phyloP scores from a whole-genome alignment of 2,113 vertebrate genomes.

The Stegastes partitus region DNA sequence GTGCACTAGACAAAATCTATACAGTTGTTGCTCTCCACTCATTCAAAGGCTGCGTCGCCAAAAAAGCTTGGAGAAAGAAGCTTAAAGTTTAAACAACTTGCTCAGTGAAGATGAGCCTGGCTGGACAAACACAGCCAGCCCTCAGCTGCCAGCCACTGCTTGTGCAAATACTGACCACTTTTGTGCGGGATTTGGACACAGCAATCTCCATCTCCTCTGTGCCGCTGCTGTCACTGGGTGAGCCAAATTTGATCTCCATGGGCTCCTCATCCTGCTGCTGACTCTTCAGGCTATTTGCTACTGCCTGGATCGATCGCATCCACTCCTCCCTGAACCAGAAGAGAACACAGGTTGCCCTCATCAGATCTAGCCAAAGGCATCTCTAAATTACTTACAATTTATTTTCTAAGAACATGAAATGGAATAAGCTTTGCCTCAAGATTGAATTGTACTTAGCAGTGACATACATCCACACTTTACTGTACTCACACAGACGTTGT shows the following conservation, averaged over 20 bases:
- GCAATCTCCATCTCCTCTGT: conserved; percentile 93
- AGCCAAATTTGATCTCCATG: conserved; percentile 92
- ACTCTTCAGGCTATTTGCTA: conserved; percentile 93
- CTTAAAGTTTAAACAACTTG: conserved; percentile 71
- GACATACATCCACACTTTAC: neutral
- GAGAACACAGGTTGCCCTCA: conserved; percentile 26
- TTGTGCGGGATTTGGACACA: conserved; percentile 87
- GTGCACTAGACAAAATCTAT: neutral
- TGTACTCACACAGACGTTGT: too few relatives aligned
- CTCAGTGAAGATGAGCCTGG: conserved; percentile 61
- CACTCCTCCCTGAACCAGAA: conserved; percentile 90
- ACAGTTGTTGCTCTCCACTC: neutral
- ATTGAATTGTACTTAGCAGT: neutral
- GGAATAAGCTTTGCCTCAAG: neutral
- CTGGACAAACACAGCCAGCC: conserved; percentile 48
- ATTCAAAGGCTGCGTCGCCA: conserved; percentile 40
- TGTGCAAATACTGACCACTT: conserved; percentile 88
- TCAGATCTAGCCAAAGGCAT: neutral
- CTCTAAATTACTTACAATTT: neutral
- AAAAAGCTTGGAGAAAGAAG: conserved; percentile 66
- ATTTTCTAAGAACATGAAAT: neutral
- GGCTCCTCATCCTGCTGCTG: conserved; percentile 87
- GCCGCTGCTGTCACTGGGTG: conserved; percentile 84
- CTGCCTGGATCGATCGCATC: conserved; percentile 93
- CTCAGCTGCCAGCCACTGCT: conserved; percentile 57